These are phyloP conservation scores for Aegithalos caudatus DNA, from an alignment of 2,113 vertebrate species.

Conservation along the genomic window DNA sequence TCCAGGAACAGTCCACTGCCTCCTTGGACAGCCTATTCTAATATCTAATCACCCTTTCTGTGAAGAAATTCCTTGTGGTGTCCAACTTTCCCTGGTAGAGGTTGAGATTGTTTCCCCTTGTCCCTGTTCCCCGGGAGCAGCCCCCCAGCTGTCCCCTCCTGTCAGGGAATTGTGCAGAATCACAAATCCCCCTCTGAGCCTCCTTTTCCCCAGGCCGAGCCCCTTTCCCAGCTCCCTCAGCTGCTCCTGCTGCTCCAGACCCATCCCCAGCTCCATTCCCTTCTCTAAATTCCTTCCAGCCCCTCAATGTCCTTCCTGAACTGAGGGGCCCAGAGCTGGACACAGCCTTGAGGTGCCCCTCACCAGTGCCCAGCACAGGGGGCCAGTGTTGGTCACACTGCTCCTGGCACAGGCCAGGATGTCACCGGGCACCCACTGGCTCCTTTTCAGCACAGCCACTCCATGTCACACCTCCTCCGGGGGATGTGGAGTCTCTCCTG, in stretches of 20 bases:
- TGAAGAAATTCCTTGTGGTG: background rate
- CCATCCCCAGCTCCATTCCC: background rate
- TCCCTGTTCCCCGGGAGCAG: background rate
- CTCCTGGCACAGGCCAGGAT: background rate
- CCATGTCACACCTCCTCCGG: rapidly evolving
- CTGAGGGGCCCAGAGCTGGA: background rate
- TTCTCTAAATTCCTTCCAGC: background rate
- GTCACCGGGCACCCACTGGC: background rate
- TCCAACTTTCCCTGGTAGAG: background rate
- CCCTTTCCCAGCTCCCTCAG: background rate
- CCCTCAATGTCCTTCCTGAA: background rate
- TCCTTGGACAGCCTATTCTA: background rate
- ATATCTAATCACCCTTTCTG: background rate
- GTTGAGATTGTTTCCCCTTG: too few species aligned
- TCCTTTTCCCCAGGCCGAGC: background rate
- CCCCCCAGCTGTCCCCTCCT: background rate
- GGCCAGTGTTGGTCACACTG: background rate
- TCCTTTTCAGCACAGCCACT: background rate
- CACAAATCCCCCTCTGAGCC: background rate
- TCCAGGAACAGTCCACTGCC: too few species aligned
- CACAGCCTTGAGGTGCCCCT: background rate
- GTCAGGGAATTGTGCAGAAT: background rate
- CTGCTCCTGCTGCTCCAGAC: rapidly evolving
- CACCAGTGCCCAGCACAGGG: background rate
- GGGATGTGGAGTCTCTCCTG: background rate